Percentiles rank a stretch among this genome's conserved stretches.
These are phyloP conservation scores for Drosophila punjabiensis DNA, from an alignment of 1,140 invertebrate species.

Conservation along the genomic window DNA sequence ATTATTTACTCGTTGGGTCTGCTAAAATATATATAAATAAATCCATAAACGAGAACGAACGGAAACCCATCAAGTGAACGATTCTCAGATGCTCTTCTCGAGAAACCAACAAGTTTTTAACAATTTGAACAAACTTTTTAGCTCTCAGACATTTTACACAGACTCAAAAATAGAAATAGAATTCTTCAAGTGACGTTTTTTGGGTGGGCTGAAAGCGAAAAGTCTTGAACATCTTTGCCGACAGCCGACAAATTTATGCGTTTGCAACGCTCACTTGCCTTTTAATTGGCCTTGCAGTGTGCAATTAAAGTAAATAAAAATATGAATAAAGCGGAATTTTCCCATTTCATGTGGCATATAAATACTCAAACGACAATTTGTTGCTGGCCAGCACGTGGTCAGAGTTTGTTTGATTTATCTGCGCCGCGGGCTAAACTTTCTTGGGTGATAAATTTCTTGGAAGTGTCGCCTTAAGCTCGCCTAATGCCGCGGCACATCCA, in stretches of 20 bases:
- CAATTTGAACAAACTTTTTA: not conserved
- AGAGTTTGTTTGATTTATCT: slow-evolving; percentile 55
- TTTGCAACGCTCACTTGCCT: slow-evolving; percentile 37
- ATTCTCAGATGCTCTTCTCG: not conserved
- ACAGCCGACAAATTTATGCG: slow-evolving; percentile 75
- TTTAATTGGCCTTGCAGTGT: slow-evolving; percentile 57
- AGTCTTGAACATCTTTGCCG: slow-evolving; percentile 45
- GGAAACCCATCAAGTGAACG: not conserved
- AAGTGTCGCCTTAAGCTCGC: slow-evolving; percentile 55
- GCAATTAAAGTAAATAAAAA: slow-evolving; percentile 37
- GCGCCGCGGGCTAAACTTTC: slow-evolving; percentile 43
- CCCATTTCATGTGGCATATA: slow-evolving; percentile 30
- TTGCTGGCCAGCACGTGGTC: slow-evolving; percentile 27
- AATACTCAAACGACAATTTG: slow-evolving; percentile 30
- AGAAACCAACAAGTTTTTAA: not conserved
- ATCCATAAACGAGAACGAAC: not conserved
- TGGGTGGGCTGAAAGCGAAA: slow-evolving; percentile 20
- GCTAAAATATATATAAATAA: slow-evolving; percentile 5
- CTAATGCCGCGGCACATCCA: slow-evolving; percentile 43
- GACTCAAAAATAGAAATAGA: slow-evolving; percentile 20
- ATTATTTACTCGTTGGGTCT: slow-evolving; percentile 41
- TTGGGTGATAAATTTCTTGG: slow-evolving; percentile 43
- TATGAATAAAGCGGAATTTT: slow-evolving; percentile 10
- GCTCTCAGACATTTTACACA: slow-evolving; percentile 8
- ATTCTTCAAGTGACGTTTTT: slow-evolving; percentile 26